Evolutionary conservation across 2,113 vertebrate species (phyloP), one percentile per base, ranked within the genome.

Genomic region (Scophthalmus maximus): DNA sequence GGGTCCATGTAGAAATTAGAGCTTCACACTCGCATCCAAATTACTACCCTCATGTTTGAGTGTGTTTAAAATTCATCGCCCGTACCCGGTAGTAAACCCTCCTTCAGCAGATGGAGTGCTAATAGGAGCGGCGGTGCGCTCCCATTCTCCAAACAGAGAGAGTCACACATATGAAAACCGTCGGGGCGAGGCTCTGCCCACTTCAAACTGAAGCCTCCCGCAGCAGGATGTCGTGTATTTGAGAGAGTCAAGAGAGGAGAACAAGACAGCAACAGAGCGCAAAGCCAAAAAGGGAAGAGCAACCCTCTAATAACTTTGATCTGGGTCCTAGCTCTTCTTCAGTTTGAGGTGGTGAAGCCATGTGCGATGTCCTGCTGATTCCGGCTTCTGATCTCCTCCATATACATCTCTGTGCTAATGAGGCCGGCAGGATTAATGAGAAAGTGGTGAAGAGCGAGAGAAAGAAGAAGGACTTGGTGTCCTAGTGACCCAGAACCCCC

Each of bases 301-400:
- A 73, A 60, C 57, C 65, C 70, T 79, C 22, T 79, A 60, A 82
- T 77, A 61, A 79, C 61, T 85, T 76, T 78, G 78, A 88, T 83
- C 53, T 71, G 57, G n/a, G 60, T 56, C 44, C 46, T 29, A 26
- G 65, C 57, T 69, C 61, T 29, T 68, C 57, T 58, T 47, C 46
- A 65, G 73, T 82, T 75, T 84, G 81, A 80, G 81, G 75, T 68
- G 75, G 74, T 73, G 66, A 81, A 60, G 79, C 72, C 65, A 70
- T 60, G 67, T 78, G 82, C 58, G 29, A 56, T 7, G 47, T 42
- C 29, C 20, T 78, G 85, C 85, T 89, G 87, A 87, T 53, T 87
- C 76, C 78, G 78, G 69, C 56, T 20, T 52, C 62, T 30, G 52
- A 50, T 10, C 64, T 59, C 11, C 15, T 59, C 44, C 47, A 26